These are phyloP conservation scores for Tetranychus piercei DNA, from an alignment of 2,888 invertebrate genomes.

Conservation along the genomic window DNA sequence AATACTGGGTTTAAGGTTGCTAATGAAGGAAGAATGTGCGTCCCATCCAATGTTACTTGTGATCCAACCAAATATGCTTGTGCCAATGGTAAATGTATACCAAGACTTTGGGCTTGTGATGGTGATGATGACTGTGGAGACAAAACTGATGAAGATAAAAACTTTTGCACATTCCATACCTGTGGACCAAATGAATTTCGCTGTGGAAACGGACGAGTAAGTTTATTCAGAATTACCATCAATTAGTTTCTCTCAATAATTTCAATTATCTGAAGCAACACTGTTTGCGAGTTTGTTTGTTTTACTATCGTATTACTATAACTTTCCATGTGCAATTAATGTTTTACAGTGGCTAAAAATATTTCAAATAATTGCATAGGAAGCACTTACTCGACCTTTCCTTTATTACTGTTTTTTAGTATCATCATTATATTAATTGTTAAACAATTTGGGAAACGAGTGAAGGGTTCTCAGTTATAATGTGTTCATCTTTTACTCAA, in stretches of 20 bases:
- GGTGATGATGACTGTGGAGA: constrained; percentile 83
- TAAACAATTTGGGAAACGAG: neutral
- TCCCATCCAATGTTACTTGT: constrained; percentile 54
- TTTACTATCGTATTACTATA: neutral
- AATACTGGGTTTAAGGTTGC: constrained; percentile 67
- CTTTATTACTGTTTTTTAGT: neutral
- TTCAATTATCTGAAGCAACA: too few relatives aligned
- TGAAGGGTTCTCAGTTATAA: neutral
- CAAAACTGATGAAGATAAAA: constrained; percentile 62
- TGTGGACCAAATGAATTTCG: constrained; percentile 86
- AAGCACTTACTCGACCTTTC: neutral
- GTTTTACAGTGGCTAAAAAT: neutral
- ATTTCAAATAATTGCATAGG: neutral
- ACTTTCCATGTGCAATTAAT: neutral
- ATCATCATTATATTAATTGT: neutral
- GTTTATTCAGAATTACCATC: constrained; percentile 8
- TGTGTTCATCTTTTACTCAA: neutral
- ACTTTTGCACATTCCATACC: constrained; percentile 53
- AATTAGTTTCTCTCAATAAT: neutral
- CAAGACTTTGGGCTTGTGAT: constrained; percentile 84
- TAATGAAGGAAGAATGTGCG: constrained; percentile 84
- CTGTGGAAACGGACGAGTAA: constrained; percentile 49
- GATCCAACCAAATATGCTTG: constrained; percentile 77
- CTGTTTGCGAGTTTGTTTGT: neutral
- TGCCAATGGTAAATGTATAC: constrained; percentile 71